A percentile compares a stretch with the other conserved stretches of the same genome.
phyloP scores from a whole-genome alignment of 37 sponge, comb jelly and placozoan genomes.

The Ianthella basta region DNA sequence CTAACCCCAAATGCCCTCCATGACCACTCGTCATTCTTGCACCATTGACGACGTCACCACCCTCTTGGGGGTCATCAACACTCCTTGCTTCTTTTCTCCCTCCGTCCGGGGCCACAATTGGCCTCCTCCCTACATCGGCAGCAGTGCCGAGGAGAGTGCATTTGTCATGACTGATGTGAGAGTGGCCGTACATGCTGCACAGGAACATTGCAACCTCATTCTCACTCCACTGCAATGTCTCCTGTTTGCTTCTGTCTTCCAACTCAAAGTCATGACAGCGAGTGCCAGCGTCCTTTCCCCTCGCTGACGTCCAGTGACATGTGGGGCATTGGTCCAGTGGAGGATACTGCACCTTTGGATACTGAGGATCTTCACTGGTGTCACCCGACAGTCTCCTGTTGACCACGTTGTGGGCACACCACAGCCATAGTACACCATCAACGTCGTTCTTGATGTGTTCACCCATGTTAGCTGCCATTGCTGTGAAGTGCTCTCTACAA shows the following conservation, averaged over 20 bases:
- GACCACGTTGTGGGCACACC: conserved; percentile 92
- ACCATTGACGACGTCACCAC: too few species aligned
- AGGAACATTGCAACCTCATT: not conserved
- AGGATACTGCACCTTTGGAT: conserved; percentile 91
- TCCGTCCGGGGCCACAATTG: not conserved
- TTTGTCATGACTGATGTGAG: not conserved
- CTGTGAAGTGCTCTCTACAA: conserved; percentile 84
- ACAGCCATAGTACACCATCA: conserved; percentile 93
- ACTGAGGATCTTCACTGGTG: conserved; percentile 68
- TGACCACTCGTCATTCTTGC: too few species aligned
- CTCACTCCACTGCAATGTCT: not conserved
- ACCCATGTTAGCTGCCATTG: conserved; percentile 48
- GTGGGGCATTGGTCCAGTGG: conserved; percentile 66
- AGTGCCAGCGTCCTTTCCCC: not conserved
- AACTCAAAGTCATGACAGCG: not conserved
- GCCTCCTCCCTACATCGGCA: not conserved
- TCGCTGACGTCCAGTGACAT: conserved; percentile 55
- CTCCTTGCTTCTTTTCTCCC: not conserved
- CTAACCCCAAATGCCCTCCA: not conserved
- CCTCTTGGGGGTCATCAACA: not conserved
- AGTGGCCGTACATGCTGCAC: not conserved
- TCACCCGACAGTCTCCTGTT: conserved; percentile 66
- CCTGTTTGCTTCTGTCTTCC: not conserved
- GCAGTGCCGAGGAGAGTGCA: not conserved
- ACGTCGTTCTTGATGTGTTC: conserved; percentile 41